phyloP scores from a whole-genome alignment of 2,113 vertebrate species.

The Micronisus gabar region DNA sequence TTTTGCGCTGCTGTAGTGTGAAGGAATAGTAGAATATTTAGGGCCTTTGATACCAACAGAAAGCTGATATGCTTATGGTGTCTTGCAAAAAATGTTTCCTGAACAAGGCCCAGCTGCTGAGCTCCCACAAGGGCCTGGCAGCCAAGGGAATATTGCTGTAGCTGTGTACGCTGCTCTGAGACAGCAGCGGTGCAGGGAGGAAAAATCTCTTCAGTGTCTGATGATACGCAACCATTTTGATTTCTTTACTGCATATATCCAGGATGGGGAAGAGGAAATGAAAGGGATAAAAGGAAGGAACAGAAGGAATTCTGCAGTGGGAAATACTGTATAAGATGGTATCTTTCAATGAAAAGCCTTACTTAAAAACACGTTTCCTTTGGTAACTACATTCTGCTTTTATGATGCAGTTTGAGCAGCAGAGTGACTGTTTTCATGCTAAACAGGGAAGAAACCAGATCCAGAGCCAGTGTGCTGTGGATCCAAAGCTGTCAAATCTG shows the following conservation, averaged over 20 bases:
- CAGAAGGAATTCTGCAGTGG: not conserved
- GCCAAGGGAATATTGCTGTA: not conserved
- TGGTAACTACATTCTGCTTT: not conserved
- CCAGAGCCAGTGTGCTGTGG: not conserved
- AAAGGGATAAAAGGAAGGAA: not conserved
- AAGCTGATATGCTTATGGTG: not conserved
- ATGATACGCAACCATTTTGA: not conserved
- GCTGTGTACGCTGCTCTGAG: not conserved
- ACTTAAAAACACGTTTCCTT: not conserved
- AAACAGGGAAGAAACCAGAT: not conserved
- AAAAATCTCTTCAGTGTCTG: not conserved
- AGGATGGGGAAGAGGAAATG: not conserved
- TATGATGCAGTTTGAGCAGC: not conserved
- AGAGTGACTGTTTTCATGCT: not conserved
- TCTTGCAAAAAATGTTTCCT: not conserved
- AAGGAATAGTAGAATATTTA: not conserved
- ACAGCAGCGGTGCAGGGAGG: not conserved
- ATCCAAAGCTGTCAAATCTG: not conserved
- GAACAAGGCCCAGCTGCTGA: not conserved
- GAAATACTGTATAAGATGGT: not conserved
- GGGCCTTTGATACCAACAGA: not conserved
- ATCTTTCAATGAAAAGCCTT: not conserved
- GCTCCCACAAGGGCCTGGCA: not conserved
- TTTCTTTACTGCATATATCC: not conserved
- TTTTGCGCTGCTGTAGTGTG: not conserved